Conservation (phyloP, 2,888 invertebrate species). For the Ommatoiulus sabulosus region DNA sequence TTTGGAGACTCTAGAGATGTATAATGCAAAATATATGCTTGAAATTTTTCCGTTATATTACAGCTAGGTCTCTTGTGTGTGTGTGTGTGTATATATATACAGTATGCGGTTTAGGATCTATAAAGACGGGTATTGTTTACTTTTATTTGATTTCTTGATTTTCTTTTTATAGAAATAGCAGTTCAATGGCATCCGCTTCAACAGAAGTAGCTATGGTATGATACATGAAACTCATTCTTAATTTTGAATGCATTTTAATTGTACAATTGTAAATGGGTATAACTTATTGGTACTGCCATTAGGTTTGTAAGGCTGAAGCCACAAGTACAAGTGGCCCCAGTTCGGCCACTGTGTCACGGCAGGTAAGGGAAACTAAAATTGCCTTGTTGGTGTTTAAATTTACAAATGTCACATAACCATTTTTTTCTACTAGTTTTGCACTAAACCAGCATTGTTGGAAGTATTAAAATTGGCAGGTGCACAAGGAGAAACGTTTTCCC, state of each 20-base stretch:
- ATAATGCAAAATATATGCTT: too few species aligned
- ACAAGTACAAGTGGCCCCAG: not conserved
- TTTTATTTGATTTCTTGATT: not conserved
- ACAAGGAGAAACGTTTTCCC: constrained; percentile 47
- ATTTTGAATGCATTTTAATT: not conserved
- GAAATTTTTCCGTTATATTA: too few species aligned
- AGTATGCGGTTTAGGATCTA: too few species aligned
- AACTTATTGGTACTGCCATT: not conserved
- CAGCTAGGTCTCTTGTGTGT: too few species aligned
- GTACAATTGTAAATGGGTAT: not conserved
- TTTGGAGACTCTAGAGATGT: too few species aligned
- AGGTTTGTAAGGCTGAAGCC: not conserved
- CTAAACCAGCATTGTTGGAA: constrained; percentile 49
- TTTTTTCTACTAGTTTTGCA: constrained; percentile 47
- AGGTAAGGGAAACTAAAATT: not conserved
- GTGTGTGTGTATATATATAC: too few species aligned
- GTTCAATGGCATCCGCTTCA: not conserved
- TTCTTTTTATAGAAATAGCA: not conserved
- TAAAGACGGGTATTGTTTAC: not conserved
- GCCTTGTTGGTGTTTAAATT: too few species aligned
- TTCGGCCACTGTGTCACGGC: not conserved
- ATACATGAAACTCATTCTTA: not conserved
- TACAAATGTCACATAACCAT: not conserved
- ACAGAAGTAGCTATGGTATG: not conserved
- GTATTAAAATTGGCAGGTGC: constrained; percentile 54